Evolutionary conservation across 92 coral and sea anemone species (phyloP), one percentile per base, ranked within the genome.

Genomic region (Heliopora coerulea): DNA sequence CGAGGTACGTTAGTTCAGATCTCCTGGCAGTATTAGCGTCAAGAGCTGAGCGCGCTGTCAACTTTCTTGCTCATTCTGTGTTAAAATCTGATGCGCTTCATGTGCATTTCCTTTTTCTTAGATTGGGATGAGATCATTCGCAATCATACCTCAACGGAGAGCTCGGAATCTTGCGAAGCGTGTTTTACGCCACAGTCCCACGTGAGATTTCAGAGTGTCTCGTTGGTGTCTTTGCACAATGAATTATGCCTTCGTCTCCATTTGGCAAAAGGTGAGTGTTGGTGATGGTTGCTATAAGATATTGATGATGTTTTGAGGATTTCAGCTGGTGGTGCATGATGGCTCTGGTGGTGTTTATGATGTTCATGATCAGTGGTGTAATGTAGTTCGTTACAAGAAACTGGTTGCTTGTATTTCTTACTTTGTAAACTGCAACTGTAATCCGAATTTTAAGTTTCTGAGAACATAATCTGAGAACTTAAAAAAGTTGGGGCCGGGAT

Each of bases 51-150:
- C n/a, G n/a, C n/a, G n/a, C n/a, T n/a, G n/a, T n/a, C n/a, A n/a
- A n/a, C n/a, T n/a, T 37, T 37, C 42, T 37, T 26, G 25, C 60
- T 54, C 21, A 57, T 46, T 11, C 27, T 29, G 5, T 32, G 12
- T 11, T 27, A 54, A 41, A 79, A 1, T 21, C 11, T 39, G 0
- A 49, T 12, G n/a, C n/a, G n/a, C n/a, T 30, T 50, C n/a, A 7
- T 58, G 19, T 78, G n/a, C n/a, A n/a, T n/a, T n/a, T 32, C 30
- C 1, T 68, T 56, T 37, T 37, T 4, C 11, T 37, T 62, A 93
- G 98, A 93, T 75, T 93, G 98, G 98, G 91, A 90, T 29, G 98
- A 93, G 73, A 88, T 93, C 25, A 81, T 93, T 64, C 91, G 96
- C 29, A 85, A 80, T 79, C 84, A 91, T 83, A 90, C 98, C 62